A percentile compares a stretch with the other conserved stretches of the same genome.
phyloP scores from a whole-genome alignment of 1,140 invertebrate genomes.

The Dysdera silvatica region DNA sequence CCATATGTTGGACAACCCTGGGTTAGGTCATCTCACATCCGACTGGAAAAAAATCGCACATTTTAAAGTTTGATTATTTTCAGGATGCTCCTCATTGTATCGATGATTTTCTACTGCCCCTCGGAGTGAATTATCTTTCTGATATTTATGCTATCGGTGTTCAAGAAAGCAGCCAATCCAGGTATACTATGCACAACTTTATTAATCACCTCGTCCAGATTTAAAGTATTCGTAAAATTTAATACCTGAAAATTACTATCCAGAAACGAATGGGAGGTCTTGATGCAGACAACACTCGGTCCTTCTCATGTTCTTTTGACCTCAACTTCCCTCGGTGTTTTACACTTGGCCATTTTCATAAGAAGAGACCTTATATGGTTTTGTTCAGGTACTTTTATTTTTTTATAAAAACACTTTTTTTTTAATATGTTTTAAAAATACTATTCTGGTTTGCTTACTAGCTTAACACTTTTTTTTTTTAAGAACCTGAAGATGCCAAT shows the following conservation, averaged over 20 bases:
- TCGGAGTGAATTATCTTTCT: constrained; percentile 70
- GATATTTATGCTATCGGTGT: constrained; percentile 87
- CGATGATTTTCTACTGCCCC: constrained; percentile 80
- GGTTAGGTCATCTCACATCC: no score
- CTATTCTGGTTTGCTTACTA: no score
- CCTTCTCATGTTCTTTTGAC: constrained; percentile 79
- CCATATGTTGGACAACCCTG: no score
- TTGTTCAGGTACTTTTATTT: constrained; percentile 51
- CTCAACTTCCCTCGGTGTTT: constrained; percentile 68
- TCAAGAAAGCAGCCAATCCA: constrained; percentile 63
- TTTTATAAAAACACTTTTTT: not conserved
- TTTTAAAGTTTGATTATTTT: no score
- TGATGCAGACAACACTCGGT: constrained; percentile 80
- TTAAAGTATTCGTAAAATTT: not conserved
- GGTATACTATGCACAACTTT: constrained; percentile 35
- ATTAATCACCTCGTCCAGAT: not conserved
- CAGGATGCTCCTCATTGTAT: constrained; percentile 54
- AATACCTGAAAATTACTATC: constrained; percentile 42
- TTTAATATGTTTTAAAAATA: no score
- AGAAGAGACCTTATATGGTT: constrained; percentile 88
- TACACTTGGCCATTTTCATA: constrained; percentile 78
- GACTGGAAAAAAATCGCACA: no score
- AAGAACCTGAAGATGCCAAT: constrained; percentile 73
- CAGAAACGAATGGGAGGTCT: constrained; percentile 80
- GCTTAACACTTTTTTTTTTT: constrained; percentile 27